Evolutionary conservation across 1,140 invertebrate genomes (phyloP).

Genomic region (Micrasema longulum): DNA sequence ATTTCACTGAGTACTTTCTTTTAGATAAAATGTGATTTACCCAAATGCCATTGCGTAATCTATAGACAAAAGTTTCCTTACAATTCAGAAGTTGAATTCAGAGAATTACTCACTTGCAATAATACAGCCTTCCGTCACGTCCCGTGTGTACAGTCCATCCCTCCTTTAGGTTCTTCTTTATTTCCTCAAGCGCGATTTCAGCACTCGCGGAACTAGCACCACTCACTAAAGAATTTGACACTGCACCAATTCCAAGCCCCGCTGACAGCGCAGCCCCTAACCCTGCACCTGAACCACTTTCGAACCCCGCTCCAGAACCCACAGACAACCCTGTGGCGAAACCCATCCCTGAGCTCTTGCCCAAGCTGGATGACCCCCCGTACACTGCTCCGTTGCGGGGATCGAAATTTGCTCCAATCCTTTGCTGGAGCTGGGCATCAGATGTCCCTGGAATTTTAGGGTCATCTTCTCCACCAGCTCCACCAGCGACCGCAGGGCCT

Average conservation of each 20-base stretch:
- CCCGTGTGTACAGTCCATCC: constrained; percentile 81
- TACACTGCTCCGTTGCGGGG: constrained; percentile 4
- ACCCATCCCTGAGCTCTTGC: constrained; percentile 5
- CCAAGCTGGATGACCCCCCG: constrained; percentile 13
- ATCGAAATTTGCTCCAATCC: not conserved
- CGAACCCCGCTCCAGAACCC: constrained; percentile 22
- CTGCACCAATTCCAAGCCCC: constrained; percentile 64
- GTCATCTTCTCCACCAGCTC: not conserved
- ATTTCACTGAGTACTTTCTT: not conserved
- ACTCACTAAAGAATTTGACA: constrained; percentile 60
- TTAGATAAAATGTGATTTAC: not conserved
- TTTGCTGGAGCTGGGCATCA: not conserved
- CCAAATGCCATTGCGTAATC: not conserved
- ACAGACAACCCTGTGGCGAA: not conserved
- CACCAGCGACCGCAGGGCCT: constrained; percentile 5
- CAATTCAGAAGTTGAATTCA: not conserved
- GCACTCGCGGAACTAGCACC: constrained; percentile 62
- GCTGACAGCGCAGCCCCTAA: constrained; percentile 56
- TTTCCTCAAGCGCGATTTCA: constrained; percentile 64
- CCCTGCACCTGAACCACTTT: constrained; percentile 53
- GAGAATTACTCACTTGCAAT: constrained; percentile 79
- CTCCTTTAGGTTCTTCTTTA: constrained; percentile 69
- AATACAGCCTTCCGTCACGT: constrained; percentile 79
- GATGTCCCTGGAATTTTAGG: not conserved
- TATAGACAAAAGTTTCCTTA: not conserved